A percentile compares a stretch with the other conserved stretches of the same genome.
Conservation (phyloP, 2,113 vertebrate genomes). For the Coracopsis vasa region DNA sequence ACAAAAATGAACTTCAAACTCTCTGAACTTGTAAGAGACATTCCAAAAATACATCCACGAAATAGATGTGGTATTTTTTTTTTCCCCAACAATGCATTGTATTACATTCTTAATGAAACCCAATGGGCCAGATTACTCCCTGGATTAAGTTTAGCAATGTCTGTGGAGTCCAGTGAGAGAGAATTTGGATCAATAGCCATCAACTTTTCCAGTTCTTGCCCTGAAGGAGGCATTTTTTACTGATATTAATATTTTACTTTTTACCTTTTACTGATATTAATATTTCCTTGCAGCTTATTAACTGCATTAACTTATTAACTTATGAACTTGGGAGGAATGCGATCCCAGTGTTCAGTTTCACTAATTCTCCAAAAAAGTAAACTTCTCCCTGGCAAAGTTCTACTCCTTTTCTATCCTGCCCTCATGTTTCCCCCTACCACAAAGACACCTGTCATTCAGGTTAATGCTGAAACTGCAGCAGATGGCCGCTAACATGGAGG, state of each 20-base stretch:
- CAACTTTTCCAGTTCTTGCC: constrained; percentile 7
- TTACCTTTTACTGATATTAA: not conserved
- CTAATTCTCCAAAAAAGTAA: not conserved
- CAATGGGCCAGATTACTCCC: constrained; percentile 13
- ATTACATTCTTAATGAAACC: constrained; percentile 31
- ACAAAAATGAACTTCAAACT: constrained; percentile 19
- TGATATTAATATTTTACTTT: constrained; percentile 2
- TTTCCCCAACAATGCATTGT: not conserved
- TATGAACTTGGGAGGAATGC: not conserved
- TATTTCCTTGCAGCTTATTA: constrained; percentile 29
- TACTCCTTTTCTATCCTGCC: not conserved
- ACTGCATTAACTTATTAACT: no score
- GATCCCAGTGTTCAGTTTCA: not conserved
- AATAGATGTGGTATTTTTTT: not conserved
- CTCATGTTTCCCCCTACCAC: not conserved
- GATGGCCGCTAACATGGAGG: not conserved
- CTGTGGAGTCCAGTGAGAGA: not conserved
- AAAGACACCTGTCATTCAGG: not conserved
- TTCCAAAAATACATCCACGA: constrained; percentile 2
- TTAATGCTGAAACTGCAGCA: not conserved
- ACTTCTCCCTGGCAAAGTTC: not conserved
- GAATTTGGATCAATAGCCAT: constrained; percentile 11
- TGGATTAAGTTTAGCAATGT: constrained; percentile 28
- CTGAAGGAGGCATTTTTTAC: not conserved
- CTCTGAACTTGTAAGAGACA: not conserved